These are phyloP conservation scores for Micromussa lordhowensis DNA, from an alignment of 92 coral and sea anemone species.

Conservation along the genomic window DNA sequence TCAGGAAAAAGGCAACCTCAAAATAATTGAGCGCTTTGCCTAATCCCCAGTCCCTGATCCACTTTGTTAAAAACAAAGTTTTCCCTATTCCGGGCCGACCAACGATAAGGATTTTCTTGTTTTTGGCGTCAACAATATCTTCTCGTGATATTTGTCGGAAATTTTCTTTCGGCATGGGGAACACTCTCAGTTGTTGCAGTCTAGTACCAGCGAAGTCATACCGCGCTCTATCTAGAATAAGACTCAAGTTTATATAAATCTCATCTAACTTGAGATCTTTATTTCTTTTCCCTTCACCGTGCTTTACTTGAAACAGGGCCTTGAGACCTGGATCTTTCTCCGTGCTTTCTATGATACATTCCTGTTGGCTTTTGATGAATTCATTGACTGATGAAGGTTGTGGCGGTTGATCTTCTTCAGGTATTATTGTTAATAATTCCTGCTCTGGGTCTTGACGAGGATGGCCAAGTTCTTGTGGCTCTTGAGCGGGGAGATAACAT, in stretches of 20 bases:
- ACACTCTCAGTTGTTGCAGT: not conserved
- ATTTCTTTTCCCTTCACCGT: not conserved
- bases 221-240: not conserved
- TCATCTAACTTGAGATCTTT: not conserved
- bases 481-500: not conserved
- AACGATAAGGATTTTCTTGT: conserved; percentile 38
- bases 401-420: not conserved
- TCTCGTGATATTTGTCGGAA: not conserved
- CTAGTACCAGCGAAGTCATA: not conserved
- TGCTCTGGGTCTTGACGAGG: no score
- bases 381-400: no score
- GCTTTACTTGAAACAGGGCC: not conserved
- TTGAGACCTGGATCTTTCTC: no score
- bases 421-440: not conserved
- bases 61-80: conserved; percentile 29
- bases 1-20: conserved; percentile 1
- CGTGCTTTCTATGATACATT: not conserved
- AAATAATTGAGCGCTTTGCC: not conserved
- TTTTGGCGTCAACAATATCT: not conserved
- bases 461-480: not conserved
- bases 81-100: conserved; percentile 67
- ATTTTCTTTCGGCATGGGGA: not conserved
- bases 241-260: not conserved
- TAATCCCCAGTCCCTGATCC: conserved; percentile 44
- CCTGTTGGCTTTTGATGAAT: no score